Evolutionary conservation across 53 echinoderm and acorn worm species (phyloP), one percentile per base, ranked within the genome.

Genomic region (Mesocentrotus franciscanus): DNA sequence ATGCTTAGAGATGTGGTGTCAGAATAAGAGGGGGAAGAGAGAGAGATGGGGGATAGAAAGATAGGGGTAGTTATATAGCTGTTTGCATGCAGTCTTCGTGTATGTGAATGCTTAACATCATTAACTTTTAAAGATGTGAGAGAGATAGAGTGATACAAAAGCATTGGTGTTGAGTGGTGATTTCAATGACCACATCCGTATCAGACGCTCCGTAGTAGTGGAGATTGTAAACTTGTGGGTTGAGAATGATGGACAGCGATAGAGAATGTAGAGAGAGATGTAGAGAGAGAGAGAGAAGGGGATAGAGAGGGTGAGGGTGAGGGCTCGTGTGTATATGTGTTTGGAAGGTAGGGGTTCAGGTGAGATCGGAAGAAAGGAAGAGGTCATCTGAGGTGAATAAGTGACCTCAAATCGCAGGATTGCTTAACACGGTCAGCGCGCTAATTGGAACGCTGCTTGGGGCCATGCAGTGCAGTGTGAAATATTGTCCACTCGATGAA

Each of bases 361-460:
- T 22, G 71, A 56, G 22, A 72, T 26, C 42, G 74, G 72, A 92
- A 74, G 74, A 71, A 92, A 74, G 33, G 92, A 56, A 56, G 42
- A 74, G 92, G 92, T 92, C 92, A 92, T 55, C n/a, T 57, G 92
- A 92, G 92, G 92, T 92, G 92, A 92, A 92, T 42, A 66, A 74
- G 92, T 92, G 92, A 92, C 92, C 92, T 92, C 92, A 92, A 71
- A 92, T 92, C 75, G 92, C 36, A 36, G 92, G 92, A 92, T 75
- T 92, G 72, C 72, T 92, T 92, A 92, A 92, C 92, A 92, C 92
- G 92, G 92, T 92, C 92, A 92, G 75, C 92, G 92, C 92, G 68
- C 92, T 92, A 92, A 92, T 92, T 92, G 92, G 74, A 92, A 92
- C 92, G 92, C 74, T 56, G 75, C 92, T 74, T 13, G 68, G 74